These are phyloP conservation scores for Nesometra sesokonis DNA, from an alignment of 35 echinoderm and acorn worm species.

Conservation along the genomic window DNA sequence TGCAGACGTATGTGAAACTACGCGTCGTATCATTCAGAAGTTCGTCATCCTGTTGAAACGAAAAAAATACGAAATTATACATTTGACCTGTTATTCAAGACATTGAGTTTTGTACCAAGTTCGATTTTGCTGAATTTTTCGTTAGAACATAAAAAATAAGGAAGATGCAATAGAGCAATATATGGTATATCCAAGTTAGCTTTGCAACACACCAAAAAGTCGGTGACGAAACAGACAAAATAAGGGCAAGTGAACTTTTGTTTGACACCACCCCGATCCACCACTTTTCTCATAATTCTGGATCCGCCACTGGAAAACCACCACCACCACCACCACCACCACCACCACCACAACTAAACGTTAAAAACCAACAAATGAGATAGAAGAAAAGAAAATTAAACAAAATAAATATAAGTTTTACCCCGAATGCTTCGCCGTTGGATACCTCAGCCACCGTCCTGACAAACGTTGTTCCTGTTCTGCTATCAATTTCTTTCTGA, in stretches of 20 bases:
- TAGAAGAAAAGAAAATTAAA: no score
- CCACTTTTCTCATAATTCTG: no score
- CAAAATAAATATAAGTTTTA: slow-evolving; percentile 3
- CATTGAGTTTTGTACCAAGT: background rate
- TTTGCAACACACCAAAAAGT: no score
- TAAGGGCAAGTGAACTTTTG: no score
- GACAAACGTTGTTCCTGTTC: slow-evolving; percentile 54
- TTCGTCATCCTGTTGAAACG: slow-evolving; percentile 25
- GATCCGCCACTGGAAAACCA: no score
- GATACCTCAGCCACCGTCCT: slow-evolving; percentile 55
- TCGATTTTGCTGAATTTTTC: background rate
- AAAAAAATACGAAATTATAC: background rate
- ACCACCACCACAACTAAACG: background rate
- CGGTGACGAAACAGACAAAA: no score
- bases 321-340: no score
- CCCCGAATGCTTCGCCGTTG: slow-evolving; percentile 62
- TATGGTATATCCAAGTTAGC: background rate
- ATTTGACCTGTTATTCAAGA: background rate
- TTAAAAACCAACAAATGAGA: background rate
- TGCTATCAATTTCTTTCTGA: slow-evolving; percentile 51
- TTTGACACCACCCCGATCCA: no score
- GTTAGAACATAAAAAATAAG: background rate
- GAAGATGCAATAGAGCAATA: background rate
- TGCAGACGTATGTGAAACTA: slow-evolving; percentile 56
- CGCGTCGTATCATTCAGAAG: slow-evolving; percentile 40